Conservation (phyloP, 2,797 vertebrate species). For the Enteromius treurensis region DNA sequence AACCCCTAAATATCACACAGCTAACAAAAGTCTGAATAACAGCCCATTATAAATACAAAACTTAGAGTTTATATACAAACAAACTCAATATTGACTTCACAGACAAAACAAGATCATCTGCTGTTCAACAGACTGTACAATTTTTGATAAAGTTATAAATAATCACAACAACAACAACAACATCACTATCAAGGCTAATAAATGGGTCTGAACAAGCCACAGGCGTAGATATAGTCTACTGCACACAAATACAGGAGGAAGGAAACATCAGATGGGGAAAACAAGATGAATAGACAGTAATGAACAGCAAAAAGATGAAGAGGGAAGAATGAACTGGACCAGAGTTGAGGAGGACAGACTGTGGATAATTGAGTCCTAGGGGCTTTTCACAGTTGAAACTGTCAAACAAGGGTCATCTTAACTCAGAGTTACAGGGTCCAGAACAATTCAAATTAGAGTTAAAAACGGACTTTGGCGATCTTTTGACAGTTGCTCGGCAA, state of each 20-base stretch:
- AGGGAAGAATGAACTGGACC: slow-evolving; percentile 13
- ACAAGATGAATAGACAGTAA: slow-evolving; percentile 7
- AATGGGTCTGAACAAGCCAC: background rate
- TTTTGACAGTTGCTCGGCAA: background rate
- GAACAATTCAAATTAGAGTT: slow-evolving; percentile 4
- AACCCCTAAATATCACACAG: background rate
- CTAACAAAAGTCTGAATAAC: background rate
- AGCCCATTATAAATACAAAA: background rate
- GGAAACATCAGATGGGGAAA: background rate
- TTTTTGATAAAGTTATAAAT: background rate
- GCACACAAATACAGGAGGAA: background rate
- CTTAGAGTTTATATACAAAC: background rate
- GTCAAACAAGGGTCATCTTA: background rate
- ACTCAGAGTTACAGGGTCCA: background rate
- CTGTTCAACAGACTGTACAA: background rate
- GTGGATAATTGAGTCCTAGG: slow-evolving; percentile 13
- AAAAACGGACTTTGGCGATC: background rate
- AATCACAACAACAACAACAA: background rate
- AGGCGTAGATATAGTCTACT: background rate
- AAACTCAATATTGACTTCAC: background rate
- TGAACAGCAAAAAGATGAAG: slow-evolving; percentile 6
- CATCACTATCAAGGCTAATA: background rate
- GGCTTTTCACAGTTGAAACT: background rate
- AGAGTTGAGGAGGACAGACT: background rate
- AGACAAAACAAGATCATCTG: background rate